Conservation (phyloP, 92 coral and sea anemone species). For the Heliopora coerulea region DNA sequence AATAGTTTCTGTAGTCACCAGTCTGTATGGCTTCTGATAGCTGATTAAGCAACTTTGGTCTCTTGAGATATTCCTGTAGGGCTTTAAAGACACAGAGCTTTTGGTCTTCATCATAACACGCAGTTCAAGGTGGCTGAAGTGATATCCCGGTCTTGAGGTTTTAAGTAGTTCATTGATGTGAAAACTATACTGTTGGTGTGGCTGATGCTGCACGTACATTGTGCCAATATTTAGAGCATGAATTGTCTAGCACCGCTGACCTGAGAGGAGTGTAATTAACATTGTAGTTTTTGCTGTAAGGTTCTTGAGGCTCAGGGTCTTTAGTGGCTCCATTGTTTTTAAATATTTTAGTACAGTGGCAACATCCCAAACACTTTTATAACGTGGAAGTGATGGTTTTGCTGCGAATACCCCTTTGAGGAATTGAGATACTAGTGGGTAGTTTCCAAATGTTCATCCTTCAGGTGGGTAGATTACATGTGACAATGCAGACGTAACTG, state of each 20-base stretch:
- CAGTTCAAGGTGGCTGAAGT: no score
- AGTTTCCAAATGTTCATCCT: slow-evolving; percentile 39
- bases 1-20: slow-evolving; percentile 9
- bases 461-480: neutral
- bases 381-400: slow-evolving; percentile 10
- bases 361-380: slow-evolving; percentile 59
- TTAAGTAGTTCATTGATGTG: slow-evolving; percentile 11
- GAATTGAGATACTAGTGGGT: slow-evolving; percentile 42
- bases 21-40: neutral
- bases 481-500: neutral
- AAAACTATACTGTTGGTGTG: no score
- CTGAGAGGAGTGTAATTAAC: slow-evolving; percentile 57
- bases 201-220: no score
- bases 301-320: slow-evolving; percentile 40
- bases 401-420: slow-evolving; percentile 42
- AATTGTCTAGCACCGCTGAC: slow-evolving; percentile 64
- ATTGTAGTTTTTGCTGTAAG: slow-evolving; percentile 57
- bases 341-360: slow-evolving; percentile 46
- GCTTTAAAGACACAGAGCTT: no score
- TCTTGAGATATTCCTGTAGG: neutral
- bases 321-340: slow-evolving; percentile 45
- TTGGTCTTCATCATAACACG: neutral
- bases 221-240: slow-evolving; percentile 35
- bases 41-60: slow-evolving; percentile 4
- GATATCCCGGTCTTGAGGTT: slow-evolving; percentile 36